phyloP scores from a whole-genome alignment of 64 coral and sea anemone species.

The Trachythela sp. region DNA sequence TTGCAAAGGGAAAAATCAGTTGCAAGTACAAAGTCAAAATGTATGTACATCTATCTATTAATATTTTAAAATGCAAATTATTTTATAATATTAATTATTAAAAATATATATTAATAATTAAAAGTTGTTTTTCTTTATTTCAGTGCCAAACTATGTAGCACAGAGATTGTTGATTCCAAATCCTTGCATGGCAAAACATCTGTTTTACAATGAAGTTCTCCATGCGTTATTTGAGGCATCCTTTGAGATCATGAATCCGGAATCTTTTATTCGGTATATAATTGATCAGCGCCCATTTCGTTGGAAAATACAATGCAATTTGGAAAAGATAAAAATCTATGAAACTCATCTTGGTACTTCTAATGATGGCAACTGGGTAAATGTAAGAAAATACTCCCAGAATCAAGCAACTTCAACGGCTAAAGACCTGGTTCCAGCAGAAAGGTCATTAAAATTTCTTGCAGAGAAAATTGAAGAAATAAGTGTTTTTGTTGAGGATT shows the following conservation, averaged over 20 bases:
- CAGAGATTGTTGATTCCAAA: slow-evolving; percentile 39
- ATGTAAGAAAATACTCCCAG: slow-evolving; percentile 28
- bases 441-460: slow-evolving; percentile 3
- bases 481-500: slow-evolving; percentile 4
- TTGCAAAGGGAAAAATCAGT: background rate
- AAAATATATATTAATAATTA: too few species aligned
- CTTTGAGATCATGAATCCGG: slow-evolving; percentile 12
- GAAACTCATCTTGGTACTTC: background rate
- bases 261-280: slow-evolving; percentile 31
- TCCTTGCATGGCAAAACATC: slow-evolving; percentile 12
- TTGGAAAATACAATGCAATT: slow-evolving; percentile 38
- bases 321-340: slow-evolving; percentile 9
- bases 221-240: slow-evolving; percentile 21
- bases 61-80: background rate
- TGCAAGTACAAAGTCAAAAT: background rate
- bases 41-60: background rate
- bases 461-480: background rate
- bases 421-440: slow-evolving; percentile 36
- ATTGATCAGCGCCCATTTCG: background rate
- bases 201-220: slow-evolving; percentile 46
- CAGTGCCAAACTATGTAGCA: slow-evolving; percentile 28
- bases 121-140: background rate
- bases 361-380: slow-evolving; percentile 23
- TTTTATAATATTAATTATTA: background rate
- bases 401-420: background rate